Evolutionary conservation across 2,113 vertebrate species (phyloP), one percentile per base, ranked within the genome.

Genomic region (Cochlearius cochlearius): DNA sequence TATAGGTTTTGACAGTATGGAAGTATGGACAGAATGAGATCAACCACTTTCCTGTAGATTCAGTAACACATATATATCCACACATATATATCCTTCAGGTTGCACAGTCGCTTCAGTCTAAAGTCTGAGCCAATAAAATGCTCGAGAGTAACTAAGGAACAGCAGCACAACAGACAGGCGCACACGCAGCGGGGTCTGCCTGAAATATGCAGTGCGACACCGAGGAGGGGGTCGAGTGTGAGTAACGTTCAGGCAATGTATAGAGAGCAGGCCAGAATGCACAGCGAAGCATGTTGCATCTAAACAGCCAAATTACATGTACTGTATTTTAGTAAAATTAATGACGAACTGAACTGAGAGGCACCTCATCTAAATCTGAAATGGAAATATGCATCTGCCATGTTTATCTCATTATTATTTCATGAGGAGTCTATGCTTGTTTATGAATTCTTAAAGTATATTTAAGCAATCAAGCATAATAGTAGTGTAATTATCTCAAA

Each of bases 361-460:
- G 77, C 63, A 90, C 83, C 69, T 93, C 80, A 92, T 92, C 86
- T 93, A 92, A 94, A 96, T 94, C 38, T 89, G 94, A 92, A 97
- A 94, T 73, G 58, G 72, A 93, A 96, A 94, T 96, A 78, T 59
- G 79, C 92, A 89, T 88, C 92, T 96, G 85, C 90, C 88, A 85
- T 79, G 58, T 92, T 97, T 96, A 91, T 95, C 93, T 96, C 96
- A 94, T 96, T 96, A 96, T 92, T 95, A 96, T 96, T 97, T 96
- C 94, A 97, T 92, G 92, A 97, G 86, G 69, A 94, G n/a, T 81
- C 95, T 95, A 59, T 58, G 92, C 94, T 97, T 94, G 92, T 95
- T 97, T 94, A 96, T 97, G 95, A 96, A 97, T 96, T 97, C 94
- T 96, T 96, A 97, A 94, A 95, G 94, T 95, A 94, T 96, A 95